Base-by-base conservation (phyloP, 2,797 vertebrate species). In the Xenops minutus region DNA sequence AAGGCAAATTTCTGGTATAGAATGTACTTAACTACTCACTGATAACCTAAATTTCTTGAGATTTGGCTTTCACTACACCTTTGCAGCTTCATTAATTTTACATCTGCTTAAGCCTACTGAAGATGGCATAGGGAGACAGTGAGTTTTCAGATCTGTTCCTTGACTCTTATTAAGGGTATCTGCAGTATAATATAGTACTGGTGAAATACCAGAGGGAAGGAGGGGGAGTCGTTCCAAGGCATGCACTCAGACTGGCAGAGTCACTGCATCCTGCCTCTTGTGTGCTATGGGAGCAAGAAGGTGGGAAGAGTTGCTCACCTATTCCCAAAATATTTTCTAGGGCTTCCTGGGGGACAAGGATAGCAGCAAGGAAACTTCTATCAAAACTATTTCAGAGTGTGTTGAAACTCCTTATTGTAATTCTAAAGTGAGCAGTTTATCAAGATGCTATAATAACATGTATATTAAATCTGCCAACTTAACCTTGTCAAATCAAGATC, bases 161-260 rank as follows among this genome's bases (percentile, higher is more conserved):
- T 74, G 48, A 48, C 14, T 82, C 30, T 32, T 39, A 24, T 19
- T 56, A 22, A 59, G 56, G 72, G 16, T 43, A 66, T 14, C 9
- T 20, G 49, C 24, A 62, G 32, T 36, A 23, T 34, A 24, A 49
- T 23, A 29, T 0, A 51, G 44, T 3, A 2, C 12, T 43, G 52
- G 49, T 41, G 41, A 52, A 54, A 63, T 24, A 59, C 34, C 34
- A 32, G 46, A n/a, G 44, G 20, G 21, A 44, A 68, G 26, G 19
- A 74, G 23, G 26, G 7, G 32, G 15, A 64, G 7, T 15, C 1
- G 1, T 41, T 63, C 36, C 34, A 48, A 37, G 54, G 26, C 8
- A 34, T 1, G 4, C 2, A 3, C 34, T 46, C 0, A 0, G 32
- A 7, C 37, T 15, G 43, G 5, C 14, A 3, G 36, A 3, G 36